Percentiles rank a stretch among this genome's conserved stretches.
Conservation (phyloP, 2,113 vertebrate species). For the Craseonycteris thonglongyai region DNA sequence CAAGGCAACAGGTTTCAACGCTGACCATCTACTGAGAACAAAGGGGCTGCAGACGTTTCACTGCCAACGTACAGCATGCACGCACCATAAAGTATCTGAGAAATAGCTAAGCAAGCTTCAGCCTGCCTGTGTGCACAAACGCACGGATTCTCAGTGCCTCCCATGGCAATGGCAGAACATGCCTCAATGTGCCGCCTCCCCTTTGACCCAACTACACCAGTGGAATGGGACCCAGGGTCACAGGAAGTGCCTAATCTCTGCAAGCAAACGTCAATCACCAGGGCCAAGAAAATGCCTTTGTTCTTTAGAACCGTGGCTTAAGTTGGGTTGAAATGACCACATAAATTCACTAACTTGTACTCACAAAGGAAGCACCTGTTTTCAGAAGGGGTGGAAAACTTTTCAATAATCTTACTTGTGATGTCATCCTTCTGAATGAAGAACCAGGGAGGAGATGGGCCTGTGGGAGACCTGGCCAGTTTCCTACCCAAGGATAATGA, state of each 20-base stretch:
- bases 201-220: not conserved
- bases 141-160: not conserved
- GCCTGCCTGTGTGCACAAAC: not conserved
- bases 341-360: slow-evolving; percentile 50
- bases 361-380: slow-evolving; percentile 73
- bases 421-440: slow-evolving; percentile 6
- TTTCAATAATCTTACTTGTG: slow-evolving; percentile 37
- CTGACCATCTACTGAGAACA: not conserved
- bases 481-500: not conserved
- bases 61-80: not conserved
- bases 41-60: not conserved
- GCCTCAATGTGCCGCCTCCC: not conserved
- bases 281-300: slow-evolving; percentile 73
- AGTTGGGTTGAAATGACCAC: slow-evolving; percentile 54
- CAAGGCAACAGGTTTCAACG: not conserved
- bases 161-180: fast-evolving
- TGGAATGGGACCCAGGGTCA: slow-evolving; percentile 37
- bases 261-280: slow-evolving; percentile 67
- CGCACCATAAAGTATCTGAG: not conserved
- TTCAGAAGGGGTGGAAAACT: slow-evolving; percentile 34
- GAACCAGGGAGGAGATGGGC: not conserved
- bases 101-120: not conserved
- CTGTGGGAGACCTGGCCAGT: not conserved
- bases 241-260: slow-evolving; percentile 67
- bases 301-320: slow-evolving; percentile 57